Evolutionary conservation across 2,888 invertebrate genomes (phyloP), one percentile per base, ranked within the genome.

Genomic region (Tenthredo scrophulariae): DNA sequence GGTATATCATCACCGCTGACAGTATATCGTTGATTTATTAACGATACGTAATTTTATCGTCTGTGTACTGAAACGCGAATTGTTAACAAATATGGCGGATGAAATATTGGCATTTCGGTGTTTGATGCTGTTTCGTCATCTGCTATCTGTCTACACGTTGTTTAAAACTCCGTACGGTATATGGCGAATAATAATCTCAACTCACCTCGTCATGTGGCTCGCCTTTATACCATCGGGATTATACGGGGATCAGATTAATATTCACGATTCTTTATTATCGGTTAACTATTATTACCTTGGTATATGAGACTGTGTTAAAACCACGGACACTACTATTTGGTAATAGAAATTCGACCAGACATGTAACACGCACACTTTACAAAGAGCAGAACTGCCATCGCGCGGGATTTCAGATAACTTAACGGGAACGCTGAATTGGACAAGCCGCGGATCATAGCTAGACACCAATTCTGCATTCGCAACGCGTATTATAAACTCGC

Each of bases 51-150:
- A 18, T 6, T 50, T 50, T n/a, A 50, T 50, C 50, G 50, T 62
- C 26, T 26, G 62, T 62, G 33, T 37, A 70, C 37, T 9, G 18
- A 7, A 85, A 89, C 88, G 88, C 87, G 86, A 84, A 84, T 89
- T 90, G 87, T 89, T 90, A 91, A 91, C 90, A 91, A 92, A 92
- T 90, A 92, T 92, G 92, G 91, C 89, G 89, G 89, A 87, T 88
- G 86, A 79, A 86, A 88, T 62, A 62, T 62, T 62, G 62, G 62
- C 62, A 62, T 62, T 85, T 80, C 65, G 79, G 79, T 62, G 62
- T 29, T 54, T 77, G 50, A n/a, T 40, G 62, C 40, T 40, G 62
- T 80, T 77, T 75, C 75, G 75, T 75, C 75, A 75, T 46, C 15
- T 13, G 37, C 15, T 40, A 5, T 75, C 6, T 7, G 10, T 3